phyloP scores from a whole-genome alignment of 1,140 invertebrate genomes.

The Drosophila tani region DNA sequence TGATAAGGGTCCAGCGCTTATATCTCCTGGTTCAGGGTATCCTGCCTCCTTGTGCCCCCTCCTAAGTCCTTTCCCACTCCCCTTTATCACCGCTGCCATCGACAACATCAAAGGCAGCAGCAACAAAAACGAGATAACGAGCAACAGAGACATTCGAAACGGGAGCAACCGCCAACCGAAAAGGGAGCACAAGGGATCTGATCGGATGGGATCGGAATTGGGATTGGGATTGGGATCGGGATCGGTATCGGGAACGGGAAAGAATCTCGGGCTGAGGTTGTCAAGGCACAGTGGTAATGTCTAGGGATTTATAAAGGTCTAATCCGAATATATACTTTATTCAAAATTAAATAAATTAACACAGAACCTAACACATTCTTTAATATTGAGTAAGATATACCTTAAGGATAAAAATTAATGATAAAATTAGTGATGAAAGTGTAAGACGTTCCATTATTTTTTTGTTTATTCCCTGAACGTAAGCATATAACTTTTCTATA shows the following conservation, averaged over 20 bases:
- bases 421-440: too few relatives aligned
- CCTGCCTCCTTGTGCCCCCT: neutral
- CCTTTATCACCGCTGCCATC: slow-evolving; percentile 65
- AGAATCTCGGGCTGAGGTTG: neutral
- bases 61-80: slow-evolving; percentile 1
- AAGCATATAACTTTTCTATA: too few relatives aligned
- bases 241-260: slow-evolving; percentile 11
- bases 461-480: too few relatives aligned
- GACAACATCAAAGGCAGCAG: slow-evolving; percentile 75
- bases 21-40: slow-evolving; percentile 20
- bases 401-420: too few relatives aligned
- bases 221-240: slow-evolving; percentile 6
- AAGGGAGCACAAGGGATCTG: slow-evolving; percentile 10
- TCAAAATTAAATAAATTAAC: neutral
- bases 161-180: slow-evolving; percentile 43
- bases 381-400: neutral
- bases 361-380: neutral
- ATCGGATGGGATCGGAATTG: slow-evolving; percentile 23
- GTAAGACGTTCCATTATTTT: too few relatives aligned
- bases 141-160: slow-evolving; percentile 69
- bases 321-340: too few relatives aligned
- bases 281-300: slow-evolving; percentile 18
- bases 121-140: slow-evolving; percentile 74
- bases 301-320: neutral
- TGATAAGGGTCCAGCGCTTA: slow-evolving; percentile 62